Conservation (phyloP, 2,797 vertebrate genomes). For the Dipus sagitta region DNA sequence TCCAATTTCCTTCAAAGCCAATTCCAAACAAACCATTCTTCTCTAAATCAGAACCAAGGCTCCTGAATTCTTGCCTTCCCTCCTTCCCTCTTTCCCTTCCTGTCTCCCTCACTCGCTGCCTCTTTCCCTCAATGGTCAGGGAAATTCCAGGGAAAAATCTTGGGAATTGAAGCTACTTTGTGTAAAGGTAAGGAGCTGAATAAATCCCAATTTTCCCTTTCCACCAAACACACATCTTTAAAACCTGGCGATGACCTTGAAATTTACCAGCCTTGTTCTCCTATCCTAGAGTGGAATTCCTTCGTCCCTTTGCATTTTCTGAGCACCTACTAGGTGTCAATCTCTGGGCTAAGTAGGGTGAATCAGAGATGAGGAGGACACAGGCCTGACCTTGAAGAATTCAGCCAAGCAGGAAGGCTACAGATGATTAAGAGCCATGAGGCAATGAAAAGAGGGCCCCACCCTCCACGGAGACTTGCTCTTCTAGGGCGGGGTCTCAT, state of each 20-base stretch:
- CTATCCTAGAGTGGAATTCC: not conserved
- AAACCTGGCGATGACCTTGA: not conserved
- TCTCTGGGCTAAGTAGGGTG: not conserved
- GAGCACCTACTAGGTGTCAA: not conserved
- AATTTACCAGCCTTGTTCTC: slow-evolving; percentile 35
- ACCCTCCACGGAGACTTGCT: slow-evolving; percentile 19
- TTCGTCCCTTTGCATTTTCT: slow-evolving; percentile 36
- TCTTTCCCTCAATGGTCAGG: not conserved
- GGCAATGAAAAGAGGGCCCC: not conserved
- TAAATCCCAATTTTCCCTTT: not conserved
- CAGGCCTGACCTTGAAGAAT: slow-evolving; percentile 18
- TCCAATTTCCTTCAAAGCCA: slow-evolving; percentile 15
- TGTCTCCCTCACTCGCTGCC: too few species aligned
- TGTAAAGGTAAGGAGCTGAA: not conserved
- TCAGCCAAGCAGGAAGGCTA: slow-evolving; percentile 36
- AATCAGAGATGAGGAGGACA: slow-evolving; percentile 42
- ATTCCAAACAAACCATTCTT: not conserved
- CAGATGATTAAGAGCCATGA: slow-evolving; percentile 44
- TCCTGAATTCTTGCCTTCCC: too few species aligned
- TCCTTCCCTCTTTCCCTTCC: too few species aligned
- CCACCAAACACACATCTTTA: not conserved
- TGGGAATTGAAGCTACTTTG: not conserved
- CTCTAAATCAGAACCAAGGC: not conserved
- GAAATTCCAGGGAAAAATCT: not conserved
- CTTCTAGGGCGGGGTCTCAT: not conserved